These are phyloP conservation scores for Strix uralensis DNA, from an alignment of 2,113 vertebrate species.

Conservation along the genomic window DNA sequence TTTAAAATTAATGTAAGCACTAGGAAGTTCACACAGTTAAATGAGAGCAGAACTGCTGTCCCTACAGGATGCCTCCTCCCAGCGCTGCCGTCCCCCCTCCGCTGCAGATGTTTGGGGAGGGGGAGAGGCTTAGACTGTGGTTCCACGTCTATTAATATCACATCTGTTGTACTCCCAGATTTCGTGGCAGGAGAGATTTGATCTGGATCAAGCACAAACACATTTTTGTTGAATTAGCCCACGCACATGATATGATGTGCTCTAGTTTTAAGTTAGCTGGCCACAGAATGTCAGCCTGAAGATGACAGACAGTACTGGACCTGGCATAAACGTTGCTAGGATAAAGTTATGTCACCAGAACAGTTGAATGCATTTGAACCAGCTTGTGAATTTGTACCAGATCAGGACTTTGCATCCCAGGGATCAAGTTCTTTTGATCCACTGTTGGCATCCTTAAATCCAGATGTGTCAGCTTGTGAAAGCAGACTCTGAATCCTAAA, in stretches of 20 bases:
- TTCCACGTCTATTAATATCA: constrained; percentile 57
- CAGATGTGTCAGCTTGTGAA: background rate
- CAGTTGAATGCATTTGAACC: background rate
- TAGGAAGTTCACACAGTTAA: constrained; percentile 15
- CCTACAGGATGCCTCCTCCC: constrained; percentile 35
- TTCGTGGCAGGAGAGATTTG: constrained; percentile 21
- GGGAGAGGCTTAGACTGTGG: background rate
- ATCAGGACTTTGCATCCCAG: background rate
- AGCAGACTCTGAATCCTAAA: background rate
- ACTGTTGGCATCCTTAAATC: background rate
- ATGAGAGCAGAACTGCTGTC: background rate
- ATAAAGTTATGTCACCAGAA: background rate
- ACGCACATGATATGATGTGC: background rate
- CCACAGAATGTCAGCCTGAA: background rate
- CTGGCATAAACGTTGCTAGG: background rate
- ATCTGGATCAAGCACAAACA: constrained; percentile 53
- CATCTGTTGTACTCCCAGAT: constrained; percentile 51
- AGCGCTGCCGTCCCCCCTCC: background rate
- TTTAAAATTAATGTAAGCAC: constrained; percentile 16
- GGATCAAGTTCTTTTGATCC: background rate
- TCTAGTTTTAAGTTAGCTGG: background rate
- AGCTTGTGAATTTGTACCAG: background rate
- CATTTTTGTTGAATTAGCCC: constrained; percentile 26
- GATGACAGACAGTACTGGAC: background rate
- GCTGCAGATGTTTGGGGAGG: constrained; percentile 42